Conservation (phyloP, 2,888 invertebrate species). For the Stenoptilia bipunctidactyla region DNA sequence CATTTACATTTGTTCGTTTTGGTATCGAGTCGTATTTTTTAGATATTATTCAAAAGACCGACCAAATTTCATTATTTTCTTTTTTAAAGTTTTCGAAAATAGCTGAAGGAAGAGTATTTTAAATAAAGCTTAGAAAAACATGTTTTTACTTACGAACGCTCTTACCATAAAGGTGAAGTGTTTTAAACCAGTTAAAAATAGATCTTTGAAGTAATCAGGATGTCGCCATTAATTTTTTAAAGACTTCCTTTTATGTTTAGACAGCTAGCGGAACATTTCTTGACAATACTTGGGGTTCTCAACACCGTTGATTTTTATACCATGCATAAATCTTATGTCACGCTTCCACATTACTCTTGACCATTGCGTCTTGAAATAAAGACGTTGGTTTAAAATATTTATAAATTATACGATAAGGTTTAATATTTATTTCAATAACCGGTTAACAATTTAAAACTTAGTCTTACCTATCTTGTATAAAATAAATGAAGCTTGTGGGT, state of each 20-base stretch:
- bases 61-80: background rate
- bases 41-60: constrained; percentile 34
- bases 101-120: no score
- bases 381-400: no score
- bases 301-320: no score
- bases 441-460: no score
- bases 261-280: constrained; percentile 45
- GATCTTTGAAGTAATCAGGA: constrained; percentile 52
- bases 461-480: no score
- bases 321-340: no score
- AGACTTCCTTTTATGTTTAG: constrained; percentile 49
- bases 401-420: no score
- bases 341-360: no score
- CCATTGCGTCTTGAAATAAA: no score
- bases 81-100: background rate
- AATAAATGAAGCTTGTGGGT: no score
- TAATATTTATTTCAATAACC: no score
- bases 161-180: background rate
- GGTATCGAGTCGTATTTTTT: constrained; percentile 26
- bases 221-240: constrained; percentile 65
- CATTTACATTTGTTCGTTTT: constrained; percentile 44
- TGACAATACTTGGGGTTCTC: constrained; percentile 58
- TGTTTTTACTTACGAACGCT: background rate
- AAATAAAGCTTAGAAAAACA: background rate
- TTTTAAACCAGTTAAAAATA: constrained; percentile 29